These are phyloP conservation scores for Stictocephala bisonia DNA, from an alignment of 2,888 invertebrate species.

Conservation along the genomic window DNA sequence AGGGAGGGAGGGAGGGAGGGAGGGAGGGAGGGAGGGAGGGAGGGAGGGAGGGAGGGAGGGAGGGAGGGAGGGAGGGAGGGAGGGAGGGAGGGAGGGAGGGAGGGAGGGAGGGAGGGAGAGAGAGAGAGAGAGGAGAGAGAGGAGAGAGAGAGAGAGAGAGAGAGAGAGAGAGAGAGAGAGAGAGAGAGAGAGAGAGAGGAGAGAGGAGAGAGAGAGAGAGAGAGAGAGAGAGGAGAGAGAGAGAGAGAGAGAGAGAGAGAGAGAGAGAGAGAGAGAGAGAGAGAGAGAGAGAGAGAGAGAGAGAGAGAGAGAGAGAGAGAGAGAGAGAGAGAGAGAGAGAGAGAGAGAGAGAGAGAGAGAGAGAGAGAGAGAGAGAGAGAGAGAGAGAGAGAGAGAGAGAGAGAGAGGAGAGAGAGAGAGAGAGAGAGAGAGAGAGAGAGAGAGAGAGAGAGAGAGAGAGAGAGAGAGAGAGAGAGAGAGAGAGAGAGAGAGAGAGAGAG, in stretches of 20 bases:
- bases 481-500: background rate
- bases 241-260: background rate
- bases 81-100: background rate
- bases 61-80: background rate
- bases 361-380: background rate
- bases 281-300: background rate
- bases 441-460: background rate
- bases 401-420: background rate
- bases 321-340: background rate
- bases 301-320: background rate
- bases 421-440: background rate
- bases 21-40: background rate
- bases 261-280: background rate
- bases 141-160: background rate
- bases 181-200: slow-evolving; percentile 17
- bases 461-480: background rate
- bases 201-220: background rate
- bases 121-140: background rate
- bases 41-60: background rate
- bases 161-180: slow-evolving; percentile 8
- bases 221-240: background rate
- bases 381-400: background rate
- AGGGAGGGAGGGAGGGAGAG: slow-evolving; percentile 2
- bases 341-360: background rate
- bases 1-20: background rate